These are phyloP conservation scores for Halictus quadricinctus DNA, from an alignment of 2,888 invertebrate species.

Conservation along the genomic window DNA sequence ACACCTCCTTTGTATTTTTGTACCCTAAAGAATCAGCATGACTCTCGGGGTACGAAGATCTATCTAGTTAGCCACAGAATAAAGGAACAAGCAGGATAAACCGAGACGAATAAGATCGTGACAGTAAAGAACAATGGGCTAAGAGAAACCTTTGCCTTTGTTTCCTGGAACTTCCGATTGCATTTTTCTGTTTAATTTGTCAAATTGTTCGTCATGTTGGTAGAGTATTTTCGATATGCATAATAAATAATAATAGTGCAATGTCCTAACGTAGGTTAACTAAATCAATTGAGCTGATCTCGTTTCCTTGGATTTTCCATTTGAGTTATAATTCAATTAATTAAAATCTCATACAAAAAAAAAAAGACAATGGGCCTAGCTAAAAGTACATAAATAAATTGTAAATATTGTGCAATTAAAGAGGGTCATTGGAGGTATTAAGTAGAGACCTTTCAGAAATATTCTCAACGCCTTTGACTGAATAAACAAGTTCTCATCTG, in stretches of 20 bases:
- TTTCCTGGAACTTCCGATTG: no score
- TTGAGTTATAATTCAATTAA: no score
- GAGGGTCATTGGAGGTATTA: background rate
- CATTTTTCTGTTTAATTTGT: no score
- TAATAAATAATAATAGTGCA: no score
- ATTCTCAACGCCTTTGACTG: background rate
- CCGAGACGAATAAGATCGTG: background rate
- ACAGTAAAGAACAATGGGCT: background rate
- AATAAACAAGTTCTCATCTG: background rate
- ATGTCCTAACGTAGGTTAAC: no score
- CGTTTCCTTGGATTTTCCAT: no score
- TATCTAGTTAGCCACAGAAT: background rate
- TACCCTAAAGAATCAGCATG: background rate
- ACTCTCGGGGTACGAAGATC: background rate
- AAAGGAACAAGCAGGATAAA: background rate
- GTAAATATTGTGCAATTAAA: background rate
- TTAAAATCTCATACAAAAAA: no score
- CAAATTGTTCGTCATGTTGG: no score
- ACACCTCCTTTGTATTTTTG: background rate
- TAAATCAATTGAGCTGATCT: no score
- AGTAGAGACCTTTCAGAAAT: background rate
- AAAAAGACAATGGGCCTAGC: background rate
- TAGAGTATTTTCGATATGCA: no score
- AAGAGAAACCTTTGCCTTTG: no score
- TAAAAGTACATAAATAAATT: background rate